Base-by-base conservation (phyloP, 2,888 invertebrate species). In the Formica aserva region DNA sequence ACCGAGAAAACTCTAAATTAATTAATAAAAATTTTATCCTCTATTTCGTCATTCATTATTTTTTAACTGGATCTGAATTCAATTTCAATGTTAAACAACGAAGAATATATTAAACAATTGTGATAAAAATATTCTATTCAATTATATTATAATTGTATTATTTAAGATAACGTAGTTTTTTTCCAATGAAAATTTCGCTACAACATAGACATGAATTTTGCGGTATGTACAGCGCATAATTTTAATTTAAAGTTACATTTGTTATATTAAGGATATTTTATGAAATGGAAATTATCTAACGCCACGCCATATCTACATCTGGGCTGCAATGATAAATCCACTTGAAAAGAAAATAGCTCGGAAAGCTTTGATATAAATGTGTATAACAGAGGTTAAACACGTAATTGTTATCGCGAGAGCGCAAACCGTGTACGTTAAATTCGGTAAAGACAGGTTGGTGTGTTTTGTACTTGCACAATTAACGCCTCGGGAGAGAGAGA, bases 391-490 rank as follows among this genome's bases (percentile, higher is more conserved):
- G 67, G 62, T 41, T 26, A 48, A 62, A 32, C 32, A 32, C 45
- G 55, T 9, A 29, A 48, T 48, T 48, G 48, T 69, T 52, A 52
- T 52, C n/a, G 32, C 13, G 1, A 22, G 8, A 45, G 18, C 32
- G 18, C 22, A 78, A 69, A 45, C 9, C 6, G 38, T 57, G 41
- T 29, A 45, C 26, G 71, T 80, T 62, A 69, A 80, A 80, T 71
- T 80, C 9, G 45, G 9, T 26, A 35, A 80, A 71, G 71, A 80
- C 35, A 26, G 71, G 18, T 69, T 35, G 35, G 35, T 35, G 26
- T 69, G 69, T 78, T 48, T 45, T 45, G 32, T 60, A 18, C 71
- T 78, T 71, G 71, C 4, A 48, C 78, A 71, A 80, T 80, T 80
- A 78, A 71, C 78, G 60, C 71, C 45, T 69, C 69, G 32, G 66